phyloP scores from a whole-genome alignment of 1,140 invertebrate species.

The Chymomyza costata region DNA sequence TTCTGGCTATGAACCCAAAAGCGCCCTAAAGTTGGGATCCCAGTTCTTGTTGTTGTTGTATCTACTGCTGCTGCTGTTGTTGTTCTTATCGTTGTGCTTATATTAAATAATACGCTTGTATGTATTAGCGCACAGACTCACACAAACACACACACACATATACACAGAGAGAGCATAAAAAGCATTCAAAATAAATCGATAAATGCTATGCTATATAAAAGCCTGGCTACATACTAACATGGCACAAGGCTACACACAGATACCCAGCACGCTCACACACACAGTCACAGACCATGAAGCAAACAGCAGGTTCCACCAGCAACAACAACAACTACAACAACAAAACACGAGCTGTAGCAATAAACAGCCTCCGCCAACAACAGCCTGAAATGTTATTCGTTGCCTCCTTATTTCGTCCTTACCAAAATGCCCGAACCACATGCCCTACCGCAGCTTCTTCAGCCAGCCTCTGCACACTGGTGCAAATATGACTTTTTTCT shows the following conservation, averaged over 20 bases:
- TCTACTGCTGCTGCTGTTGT: slow-evolving; percentile 31
- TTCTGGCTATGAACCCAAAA: slow-evolving; percentile 37
- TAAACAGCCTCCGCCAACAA: slow-evolving; percentile 58
- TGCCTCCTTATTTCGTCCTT: slow-evolving; percentile 69
- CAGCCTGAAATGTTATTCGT: slow-evolving; percentile 55
- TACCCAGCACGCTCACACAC: slow-evolving; percentile 39
- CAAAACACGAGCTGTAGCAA: slow-evolving; percentile 38
- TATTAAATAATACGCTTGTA: slow-evolving; percentile 59
- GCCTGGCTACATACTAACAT: slow-evolving; percentile 13
- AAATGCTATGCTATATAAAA: slow-evolving; percentile 50
- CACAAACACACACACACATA: too few relatives aligned
- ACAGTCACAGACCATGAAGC: slow-evolving; percentile 8
- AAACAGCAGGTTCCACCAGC: slow-evolving; percentile 20
- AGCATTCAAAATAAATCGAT: slow-evolving; percentile 72
- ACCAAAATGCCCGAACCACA: slow-evolving; percentile 9
- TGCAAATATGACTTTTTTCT: too few relatives aligned
- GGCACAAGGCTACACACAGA: slow-evolving; percentile 28
- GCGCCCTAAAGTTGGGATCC: slow-evolving; percentile 41
- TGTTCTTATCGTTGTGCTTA: slow-evolving; percentile 44
- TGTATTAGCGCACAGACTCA: slow-evolving; percentile 21
- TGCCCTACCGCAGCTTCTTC: slow-evolving; percentile 3
- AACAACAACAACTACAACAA: slow-evolving; percentile 11
- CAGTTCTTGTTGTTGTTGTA: background rate
- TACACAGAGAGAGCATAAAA: slow-evolving; percentile 36
- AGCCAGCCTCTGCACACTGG: background rate